Percentiles rank a stretch among this genome's conserved stretches.
These are phyloP conservation scores for Hermetia illucens DNA, from an alignment of 1,140 invertebrate species.

Conservation along the genomic window DNA sequence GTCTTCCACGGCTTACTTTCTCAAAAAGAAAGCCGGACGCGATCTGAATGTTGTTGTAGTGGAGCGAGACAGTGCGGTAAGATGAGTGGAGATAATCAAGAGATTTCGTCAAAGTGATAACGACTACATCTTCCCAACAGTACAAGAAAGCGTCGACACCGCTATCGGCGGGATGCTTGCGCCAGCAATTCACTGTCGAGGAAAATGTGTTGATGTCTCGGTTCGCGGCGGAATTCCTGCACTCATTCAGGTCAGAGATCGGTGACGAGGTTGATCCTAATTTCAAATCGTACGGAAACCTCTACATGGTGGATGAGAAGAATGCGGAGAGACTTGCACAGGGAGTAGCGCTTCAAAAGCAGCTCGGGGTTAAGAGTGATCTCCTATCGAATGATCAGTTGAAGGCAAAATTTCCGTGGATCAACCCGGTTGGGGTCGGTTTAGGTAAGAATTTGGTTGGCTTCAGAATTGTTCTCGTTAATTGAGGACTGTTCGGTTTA, in stretches of 20 bases:
- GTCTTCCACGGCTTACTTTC: constrained; percentile 78
- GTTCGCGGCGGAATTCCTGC: constrained; percentile 79
- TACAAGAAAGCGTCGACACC: constrained; percentile 62
- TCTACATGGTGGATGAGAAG: constrained; percentile 66
- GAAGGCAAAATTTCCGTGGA: constrained; percentile 74
- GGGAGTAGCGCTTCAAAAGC: constrained; percentile 68
- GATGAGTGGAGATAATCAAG: no score
- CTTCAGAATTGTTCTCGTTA: no score
- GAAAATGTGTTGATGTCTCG: constrained; percentile 91
- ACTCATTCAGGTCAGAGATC: constrained; percentile 61
- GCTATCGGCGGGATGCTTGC: constrained; percentile 69
- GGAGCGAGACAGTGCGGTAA: constrained; percentile 78
- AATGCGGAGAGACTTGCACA: constrained; percentile 54
- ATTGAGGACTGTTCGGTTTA: no score
- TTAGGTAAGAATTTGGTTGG: no score
- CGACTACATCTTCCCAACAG: no score
- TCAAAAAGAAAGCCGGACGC: constrained; percentile 57
- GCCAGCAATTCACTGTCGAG: constrained; percentile 85
- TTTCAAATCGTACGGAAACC: constrained; percentile 77
- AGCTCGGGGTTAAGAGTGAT: constrained; percentile 66
- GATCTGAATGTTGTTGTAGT: constrained; percentile 64
- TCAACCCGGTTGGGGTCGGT: constrained; percentile 71
- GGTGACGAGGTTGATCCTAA: constrained; percentile 59
- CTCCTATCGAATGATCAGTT: constrained; percentile 52
- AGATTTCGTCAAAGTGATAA: no score